phyloP scores from a whole-genome alignment of 2,113 vertebrate genomes.

The Sitta europaea region DNA sequence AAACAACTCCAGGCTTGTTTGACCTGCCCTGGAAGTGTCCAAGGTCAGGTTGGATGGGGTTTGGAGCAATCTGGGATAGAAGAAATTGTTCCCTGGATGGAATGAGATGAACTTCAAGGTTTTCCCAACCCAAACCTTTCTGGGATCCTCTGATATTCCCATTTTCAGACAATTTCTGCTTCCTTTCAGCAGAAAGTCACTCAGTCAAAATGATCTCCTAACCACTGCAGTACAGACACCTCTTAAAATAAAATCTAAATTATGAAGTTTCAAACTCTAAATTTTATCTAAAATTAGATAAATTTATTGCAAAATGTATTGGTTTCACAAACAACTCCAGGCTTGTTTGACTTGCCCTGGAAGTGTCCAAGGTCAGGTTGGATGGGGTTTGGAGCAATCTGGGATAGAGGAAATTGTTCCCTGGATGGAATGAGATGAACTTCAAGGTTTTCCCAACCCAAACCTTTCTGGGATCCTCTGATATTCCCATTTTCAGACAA shows the following conservation, averaged over 20 bases:
- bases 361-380: too few relatives aligned
- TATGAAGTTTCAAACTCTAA: neutral
- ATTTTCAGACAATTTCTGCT: neutral
- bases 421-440: too few relatives aligned
- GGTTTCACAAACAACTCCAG: too few relatives aligned
- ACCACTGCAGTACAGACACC: neutral
- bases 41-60: accelerated
- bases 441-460: neutral
- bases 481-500: neutral
- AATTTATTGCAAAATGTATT: too few relatives aligned
- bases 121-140: neutral
- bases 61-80: too few relatives aligned
- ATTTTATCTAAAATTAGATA: neutral
- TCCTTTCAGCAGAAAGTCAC: neutral
- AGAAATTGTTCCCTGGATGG: too few relatives aligned
- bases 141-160: neutral
- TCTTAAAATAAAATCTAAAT: neutral
- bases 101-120: too few relatives aligned
- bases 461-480: neutral
- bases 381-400: too few relatives aligned
- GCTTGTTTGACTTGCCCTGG: too few relatives aligned
- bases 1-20: neutral
- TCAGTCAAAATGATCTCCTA: neutral
- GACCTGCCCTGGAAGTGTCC: neutral
- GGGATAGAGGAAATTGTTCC: too few relatives aligned